Evolutionary conservation across 2,888 invertebrate species (phyloP).

Genomic region (Laothoe populi): DNA sequence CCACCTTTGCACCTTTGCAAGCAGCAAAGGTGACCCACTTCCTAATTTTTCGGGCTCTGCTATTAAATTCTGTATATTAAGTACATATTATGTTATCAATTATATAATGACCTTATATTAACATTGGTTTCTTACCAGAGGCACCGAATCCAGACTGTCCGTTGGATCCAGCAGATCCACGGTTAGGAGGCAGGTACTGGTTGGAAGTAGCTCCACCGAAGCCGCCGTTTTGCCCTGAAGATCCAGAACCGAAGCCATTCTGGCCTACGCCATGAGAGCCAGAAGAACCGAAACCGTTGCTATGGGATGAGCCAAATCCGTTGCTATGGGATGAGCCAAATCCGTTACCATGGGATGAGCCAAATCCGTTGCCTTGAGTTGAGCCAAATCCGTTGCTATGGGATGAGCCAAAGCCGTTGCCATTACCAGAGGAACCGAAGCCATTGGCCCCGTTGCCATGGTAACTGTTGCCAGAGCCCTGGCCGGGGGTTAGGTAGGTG

Average conservation of each 20-base stretch:
- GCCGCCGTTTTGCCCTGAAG: slow-evolving; percentile 37
- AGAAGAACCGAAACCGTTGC: slow-evolving; percentile 35
- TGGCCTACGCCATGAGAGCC: slow-evolving; percentile 40
- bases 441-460: slow-evolving; percentile 32
- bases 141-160: slow-evolving; percentile 41
- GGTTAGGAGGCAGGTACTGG: slow-evolving; percentile 74
- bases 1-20: too few species aligned
- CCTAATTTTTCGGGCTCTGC: too few species aligned
- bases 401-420: slow-evolving; percentile 35
- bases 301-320: slow-evolving; percentile 34
- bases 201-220: slow-evolving; percentile 65
- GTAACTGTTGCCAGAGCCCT: slow-evolving; percentile 28
- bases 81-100: too few species aligned
- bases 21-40: too few species aligned
- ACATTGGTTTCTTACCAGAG: slow-evolving; percentile 41
- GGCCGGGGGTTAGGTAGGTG: slow-evolving; percentile 25
- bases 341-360: slow-evolving; percentile 30
- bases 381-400: slow-evolving; percentile 36
- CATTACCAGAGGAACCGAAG: slow-evolving; percentile 31
- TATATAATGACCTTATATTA: slow-evolving; percentile 23
- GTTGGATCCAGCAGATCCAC: slow-evolving; percentile 53
- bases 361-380: slow-evolving; percentile 32
- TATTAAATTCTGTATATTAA: too few species aligned
- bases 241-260: slow-evolving; percentile 37
- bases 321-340: slow-evolving; percentile 35